Conservation (phyloP, 2,113 vertebrate species). For the Manacus vitellinus region DNA sequence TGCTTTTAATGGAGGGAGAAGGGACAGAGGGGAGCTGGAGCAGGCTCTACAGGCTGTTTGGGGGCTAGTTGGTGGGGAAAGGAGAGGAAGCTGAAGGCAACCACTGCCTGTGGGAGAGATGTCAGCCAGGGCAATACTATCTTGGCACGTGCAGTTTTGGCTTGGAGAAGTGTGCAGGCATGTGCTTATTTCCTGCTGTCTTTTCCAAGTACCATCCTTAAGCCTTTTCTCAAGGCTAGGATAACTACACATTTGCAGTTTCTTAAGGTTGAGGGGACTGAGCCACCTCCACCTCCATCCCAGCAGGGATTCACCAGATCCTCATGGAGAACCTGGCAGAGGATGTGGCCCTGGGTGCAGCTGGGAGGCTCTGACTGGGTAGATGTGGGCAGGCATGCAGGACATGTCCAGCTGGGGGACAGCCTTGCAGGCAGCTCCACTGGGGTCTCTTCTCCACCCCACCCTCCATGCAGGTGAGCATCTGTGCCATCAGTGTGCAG, state of each 20-base stretch:
- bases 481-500: rapidly evolving
- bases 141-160: no score
- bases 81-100: not conserved
- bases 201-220: no score
- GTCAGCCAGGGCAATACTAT: not conserved
- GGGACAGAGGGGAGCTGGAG: not conserved
- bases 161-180: no score
- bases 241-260: no score
- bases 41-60: not conserved
- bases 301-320: not conserved
- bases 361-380: not conserved
- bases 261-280: no score
- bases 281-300: not conserved
- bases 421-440: not conserved
- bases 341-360: no score
- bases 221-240: no score
- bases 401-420: no score
- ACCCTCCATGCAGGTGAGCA: rapidly evolving
- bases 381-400: not conserved
- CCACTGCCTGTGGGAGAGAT: rapidly evolving
- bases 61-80: not conserved
- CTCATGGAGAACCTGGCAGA: rapidly evolving
- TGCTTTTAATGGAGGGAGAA: not conserved
- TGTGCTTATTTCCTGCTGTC: no score
- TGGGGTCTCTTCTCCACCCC: no score